Conservation (phyloP, 2,888 invertebrate genomes). For the Lacanobia oleracea region DNA sequence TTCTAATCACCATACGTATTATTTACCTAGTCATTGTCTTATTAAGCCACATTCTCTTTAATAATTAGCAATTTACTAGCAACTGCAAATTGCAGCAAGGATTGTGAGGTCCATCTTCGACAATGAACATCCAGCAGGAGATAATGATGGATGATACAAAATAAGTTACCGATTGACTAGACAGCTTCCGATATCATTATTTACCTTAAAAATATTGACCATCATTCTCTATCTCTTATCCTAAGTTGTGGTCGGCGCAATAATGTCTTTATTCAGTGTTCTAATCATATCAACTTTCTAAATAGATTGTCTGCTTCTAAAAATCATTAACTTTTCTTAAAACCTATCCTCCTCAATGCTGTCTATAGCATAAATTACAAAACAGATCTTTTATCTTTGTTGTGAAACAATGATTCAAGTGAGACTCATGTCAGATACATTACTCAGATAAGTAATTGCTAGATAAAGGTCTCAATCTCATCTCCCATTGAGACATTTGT, state of each 20-base stretch:
- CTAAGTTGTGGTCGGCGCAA: neutral
- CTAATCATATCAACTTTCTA: neutral
- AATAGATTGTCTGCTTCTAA: neutral
- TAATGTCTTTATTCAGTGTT: neutral
- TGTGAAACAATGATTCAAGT: slow-evolving; percentile 57
- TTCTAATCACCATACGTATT: neutral
- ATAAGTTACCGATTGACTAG: neutral
- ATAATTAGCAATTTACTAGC: neutral
- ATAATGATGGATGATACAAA: neutral
- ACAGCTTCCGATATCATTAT: neutral
- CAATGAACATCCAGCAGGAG: neutral
- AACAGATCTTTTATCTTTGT: slow-evolving; percentile 39
- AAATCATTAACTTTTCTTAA: neutral
- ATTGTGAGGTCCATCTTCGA: neutral
- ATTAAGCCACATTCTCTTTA: neutral
- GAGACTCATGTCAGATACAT: slow-evolving; percentile 41
- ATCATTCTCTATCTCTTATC: neutral
- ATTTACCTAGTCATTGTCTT: neutral
- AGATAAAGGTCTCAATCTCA: slow-evolving; percentile 64
- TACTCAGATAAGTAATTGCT: slow-evolving; percentile 62
- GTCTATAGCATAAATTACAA: slow-evolving; percentile 27
- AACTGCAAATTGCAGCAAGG: neutral
- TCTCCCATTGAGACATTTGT: slow-evolving; percentile 70
- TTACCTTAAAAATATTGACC: neutral
- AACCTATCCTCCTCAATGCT: neutral